Conservation (phyloP, 2,113 vertebrate species). For the Lycocorax pyrrhopterus region DNA sequence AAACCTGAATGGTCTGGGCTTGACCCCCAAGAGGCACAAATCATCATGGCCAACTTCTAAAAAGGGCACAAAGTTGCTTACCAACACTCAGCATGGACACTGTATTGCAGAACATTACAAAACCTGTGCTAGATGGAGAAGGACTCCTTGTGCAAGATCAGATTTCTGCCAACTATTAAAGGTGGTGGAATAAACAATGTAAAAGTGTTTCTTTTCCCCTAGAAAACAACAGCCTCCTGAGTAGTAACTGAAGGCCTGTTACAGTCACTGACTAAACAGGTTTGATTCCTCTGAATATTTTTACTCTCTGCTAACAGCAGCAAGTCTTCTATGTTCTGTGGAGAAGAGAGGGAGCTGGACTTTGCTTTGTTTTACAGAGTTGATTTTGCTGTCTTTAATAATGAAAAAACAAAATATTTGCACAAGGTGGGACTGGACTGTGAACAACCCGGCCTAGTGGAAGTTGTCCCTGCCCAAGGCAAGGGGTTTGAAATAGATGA, state of each 20-base stretch:
- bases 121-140: not conserved
- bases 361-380: not conserved
- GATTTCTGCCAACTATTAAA: not conserved
- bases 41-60: not conserved
- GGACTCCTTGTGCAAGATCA: not conserved
- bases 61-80: not conserved
- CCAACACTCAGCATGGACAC: not conserved
- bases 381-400: not conserved
- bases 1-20: not conserved
- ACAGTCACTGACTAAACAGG: not conserved
- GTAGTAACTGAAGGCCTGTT: not conserved
- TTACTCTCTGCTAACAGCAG: not conserved
- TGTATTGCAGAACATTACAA: not conserved
- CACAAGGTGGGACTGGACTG: not conserved
- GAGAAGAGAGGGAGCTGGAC: not conserved
- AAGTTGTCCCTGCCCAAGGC: not conserved
- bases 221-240: not conserved
- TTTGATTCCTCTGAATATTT: not conserved
- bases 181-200: not conserved
- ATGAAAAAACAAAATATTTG: not conserved
- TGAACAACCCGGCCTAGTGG: not conserved
- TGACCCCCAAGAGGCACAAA: not conserved
- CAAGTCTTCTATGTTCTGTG: not conserved
- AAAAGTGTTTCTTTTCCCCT: not conserved
- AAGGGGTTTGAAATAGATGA: not conserved